phyloP scores from a whole-genome alignment of 1,140 invertebrate genomes.

The Octopus sinensis region DNA sequence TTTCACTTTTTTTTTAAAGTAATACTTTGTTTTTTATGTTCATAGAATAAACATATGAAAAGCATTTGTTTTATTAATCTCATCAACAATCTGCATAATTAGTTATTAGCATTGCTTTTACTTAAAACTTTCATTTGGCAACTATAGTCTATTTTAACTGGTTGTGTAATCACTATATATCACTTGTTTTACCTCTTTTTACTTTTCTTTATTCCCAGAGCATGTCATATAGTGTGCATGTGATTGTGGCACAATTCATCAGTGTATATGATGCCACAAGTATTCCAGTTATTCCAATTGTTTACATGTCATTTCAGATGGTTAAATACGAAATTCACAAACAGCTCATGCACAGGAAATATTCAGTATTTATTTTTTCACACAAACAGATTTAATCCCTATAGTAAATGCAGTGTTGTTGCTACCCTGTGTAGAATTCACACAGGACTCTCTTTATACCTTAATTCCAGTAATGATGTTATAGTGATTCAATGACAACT shows the following conservation, averaged over 20 bases:
- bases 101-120: too few relatives aligned
- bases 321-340: background rate
- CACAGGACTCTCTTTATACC: background rate
- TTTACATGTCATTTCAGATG: slow-evolving; percentile 4
- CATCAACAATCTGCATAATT: too few relatives aligned
- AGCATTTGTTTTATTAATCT: too few relatives aligned
- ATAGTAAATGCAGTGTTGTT: slow-evolving; percentile 8
- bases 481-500: background rate
- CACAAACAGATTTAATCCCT: background rate
- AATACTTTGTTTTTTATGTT: too few relatives aligned
- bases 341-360: background rate
- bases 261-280: background rate
- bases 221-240: background rate
- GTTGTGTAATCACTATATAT: background rate
- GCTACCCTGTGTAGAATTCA: background rate
- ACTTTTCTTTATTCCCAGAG: background rate
- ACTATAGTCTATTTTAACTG: slow-evolving; percentile 9
- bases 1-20: too few relatives aligned
- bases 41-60: too few relatives aligned
- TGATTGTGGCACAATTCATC: background rate
- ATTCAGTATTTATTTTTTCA: slow-evolving; percentile 11
- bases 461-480: background rate
- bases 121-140: background rate
- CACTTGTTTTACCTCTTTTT: background rate
- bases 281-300: background rate